Evolutionary conservation across 2,113 vertebrate genomes (phyloP).

Genomic region (Oreochromis niloticus): DNA sequence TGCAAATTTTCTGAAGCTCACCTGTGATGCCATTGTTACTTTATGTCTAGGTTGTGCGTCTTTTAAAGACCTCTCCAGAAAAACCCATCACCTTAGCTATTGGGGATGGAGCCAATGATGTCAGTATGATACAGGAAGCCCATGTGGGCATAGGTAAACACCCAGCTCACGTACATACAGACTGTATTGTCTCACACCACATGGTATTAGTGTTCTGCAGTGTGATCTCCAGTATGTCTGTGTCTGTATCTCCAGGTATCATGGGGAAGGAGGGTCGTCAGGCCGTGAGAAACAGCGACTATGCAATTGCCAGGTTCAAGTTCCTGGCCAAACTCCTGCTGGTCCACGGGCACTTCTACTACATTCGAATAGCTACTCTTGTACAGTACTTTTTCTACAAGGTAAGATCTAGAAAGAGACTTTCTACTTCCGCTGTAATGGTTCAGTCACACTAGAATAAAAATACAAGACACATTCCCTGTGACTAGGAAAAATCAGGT

Average conservation of each 20-base stretch:
- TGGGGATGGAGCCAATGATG: conserved; percentile 95
- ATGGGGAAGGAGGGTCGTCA: conserved; percentile 99
- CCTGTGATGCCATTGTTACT: neutral
- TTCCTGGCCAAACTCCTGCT: conserved; percentile 95
- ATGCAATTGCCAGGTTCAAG: conserved; percentile 98
- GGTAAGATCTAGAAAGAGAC: conserved; percentile 66
- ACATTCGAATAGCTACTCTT: conserved; percentile 97
- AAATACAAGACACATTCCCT: neutral
- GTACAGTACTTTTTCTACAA: conserved; percentile 99
- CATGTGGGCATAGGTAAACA: conserved; percentile 92
- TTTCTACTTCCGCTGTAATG: neutral
- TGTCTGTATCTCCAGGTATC: conserved; percentile 77
- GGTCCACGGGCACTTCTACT: conserved; percentile 99
- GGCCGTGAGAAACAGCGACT: conserved; percentile 98
- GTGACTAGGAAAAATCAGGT: neutral
- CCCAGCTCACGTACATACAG: neutral
- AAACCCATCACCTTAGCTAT: conserved; percentile 94
- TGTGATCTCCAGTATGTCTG: neutral
- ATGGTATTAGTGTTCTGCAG: neutral
- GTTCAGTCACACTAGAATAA: neutral
- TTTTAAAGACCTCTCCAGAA: conserved; percentile 92
- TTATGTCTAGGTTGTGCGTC: conserved; percentile 83
- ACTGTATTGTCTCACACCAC: neutral
- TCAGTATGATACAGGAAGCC: conserved; percentile 99
- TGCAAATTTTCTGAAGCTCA: neutral